Evolutionary conservation across 2,797 vertebrate species (phyloP).

Genomic region (Spinus olivaceus): DNA sequence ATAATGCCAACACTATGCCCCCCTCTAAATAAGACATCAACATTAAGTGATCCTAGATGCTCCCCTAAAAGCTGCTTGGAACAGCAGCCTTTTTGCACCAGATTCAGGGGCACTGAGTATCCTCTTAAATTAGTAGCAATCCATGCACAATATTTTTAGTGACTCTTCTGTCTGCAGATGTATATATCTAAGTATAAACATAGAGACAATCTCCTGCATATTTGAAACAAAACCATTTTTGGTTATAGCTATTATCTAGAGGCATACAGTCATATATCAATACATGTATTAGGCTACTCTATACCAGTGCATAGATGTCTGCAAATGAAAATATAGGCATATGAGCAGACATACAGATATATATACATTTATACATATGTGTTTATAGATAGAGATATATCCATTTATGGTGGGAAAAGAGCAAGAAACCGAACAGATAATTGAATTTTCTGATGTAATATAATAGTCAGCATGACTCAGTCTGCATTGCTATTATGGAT

Average conservation of each 20-base stretch:
- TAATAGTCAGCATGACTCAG: conserved; percentile 2
- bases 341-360: neutral
- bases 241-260: neutral
- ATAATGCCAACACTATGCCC: neutral
- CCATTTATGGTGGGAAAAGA: neutral
- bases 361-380: neutral
- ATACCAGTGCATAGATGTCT: neutral
- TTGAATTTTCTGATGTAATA: neutral
- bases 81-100: neutral
- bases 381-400: neutral
- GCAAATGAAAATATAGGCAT: neutral
- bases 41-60: neutral
- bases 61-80: neutral
- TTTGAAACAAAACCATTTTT: neutral
- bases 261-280: neutral
- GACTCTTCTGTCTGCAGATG: neutral
- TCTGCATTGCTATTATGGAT: neutral
- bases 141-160: neutral
- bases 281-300: neutral
- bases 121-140: neutral
- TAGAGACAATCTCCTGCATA: neutral
- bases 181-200: neutral
- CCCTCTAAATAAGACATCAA: neutral
- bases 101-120: neutral
- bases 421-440: neutral